Base-by-base conservation (phyloP, 2,797 vertebrate genomes). In the Trachurus trachurus region DNA sequence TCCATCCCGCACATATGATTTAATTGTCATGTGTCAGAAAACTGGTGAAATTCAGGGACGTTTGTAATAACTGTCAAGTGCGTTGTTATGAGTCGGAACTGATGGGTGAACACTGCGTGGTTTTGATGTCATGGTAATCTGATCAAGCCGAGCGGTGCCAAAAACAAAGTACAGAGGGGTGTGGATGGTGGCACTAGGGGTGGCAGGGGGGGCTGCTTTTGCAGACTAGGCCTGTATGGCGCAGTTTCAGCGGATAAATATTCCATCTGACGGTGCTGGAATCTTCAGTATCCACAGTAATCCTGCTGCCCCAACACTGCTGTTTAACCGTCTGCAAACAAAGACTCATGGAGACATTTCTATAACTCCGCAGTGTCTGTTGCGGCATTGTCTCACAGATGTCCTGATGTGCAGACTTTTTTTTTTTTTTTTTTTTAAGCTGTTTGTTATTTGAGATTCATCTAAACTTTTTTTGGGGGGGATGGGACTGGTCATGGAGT, bases 191-290 rank as follows among this genome's bases (percentile, higher is more conserved):
- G 8, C 40, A 17, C 0, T 2, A 4, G 31, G 31, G 26, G 26
- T 26, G 26, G 26, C 26, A 26, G 26, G 56, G 69, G 65, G 49
- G 47, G 45, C 37, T 75, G 74, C 39, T 58, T 62, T 65, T 44
- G 65, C 63, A 39, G 60, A 39, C 53, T 64, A 85, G 89, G 85
- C 88, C 86, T 9, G 68, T 47, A 42, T 91, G 87, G 88, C 90
- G 91, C 91, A 91, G 91, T 91, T 91, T 88, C 71, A 83, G 60
- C 31, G 10, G 61, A 44, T 11, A 68, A 44, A 59, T 39, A 9
- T 39, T 40, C 37, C 60, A 15, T 15, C 1, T 49, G 65, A 37
- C 63, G 4, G 50, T 57, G 75, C 70, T 5, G 70, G 54, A 11
- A 11, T 78, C 17, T 15, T 21, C 10, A 60, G 6, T 56, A 39